Percentiles rank a stretch among this genome's conserved stretches.
Conservation (phyloP, 2,113 vertebrate species). For the Melanostigma gelatinosum region DNA sequence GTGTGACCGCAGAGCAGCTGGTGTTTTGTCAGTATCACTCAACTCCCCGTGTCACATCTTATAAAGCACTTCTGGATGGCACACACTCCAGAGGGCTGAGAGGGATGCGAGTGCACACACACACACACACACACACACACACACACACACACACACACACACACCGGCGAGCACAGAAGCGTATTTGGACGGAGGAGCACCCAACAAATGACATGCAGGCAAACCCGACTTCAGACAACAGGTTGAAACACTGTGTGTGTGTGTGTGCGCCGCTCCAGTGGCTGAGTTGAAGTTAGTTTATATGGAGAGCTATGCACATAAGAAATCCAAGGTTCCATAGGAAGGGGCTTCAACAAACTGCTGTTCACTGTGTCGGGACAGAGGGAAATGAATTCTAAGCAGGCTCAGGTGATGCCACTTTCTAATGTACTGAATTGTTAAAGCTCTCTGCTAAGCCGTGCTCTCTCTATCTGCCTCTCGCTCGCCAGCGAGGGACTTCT, state of each 20-base stretch:
- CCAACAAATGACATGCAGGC: background rate
- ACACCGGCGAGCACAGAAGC: background rate
- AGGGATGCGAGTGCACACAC: background rate
- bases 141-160: too few species aligned
- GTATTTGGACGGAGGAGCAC: background rate
- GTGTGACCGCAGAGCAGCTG: slow-evolving; percentile 33
- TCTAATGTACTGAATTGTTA: slow-evolving; percentile 52
- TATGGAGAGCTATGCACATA: slow-evolving; percentile 58
- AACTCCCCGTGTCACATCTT: slow-evolving; percentile 52
- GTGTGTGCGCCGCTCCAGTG: slow-evolving; percentile 22
- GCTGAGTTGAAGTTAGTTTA: slow-evolving; percentile 41
- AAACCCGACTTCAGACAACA: background rate
- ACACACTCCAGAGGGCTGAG: background rate
- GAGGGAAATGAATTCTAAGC: slow-evolving; percentile 51
- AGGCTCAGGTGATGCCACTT: slow-evolving; percentile 42
- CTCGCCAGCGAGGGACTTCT: slow-evolving; percentile 39
- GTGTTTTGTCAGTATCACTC: slow-evolving; percentile 58
- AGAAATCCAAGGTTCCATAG: slow-evolving; percentile 47
- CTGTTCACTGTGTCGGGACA: slow-evolving; percentile 43
- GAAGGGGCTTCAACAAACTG: slow-evolving; percentile 33
- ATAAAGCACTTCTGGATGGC: slow-evolving; percentile 12
- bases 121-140: too few species aligned
- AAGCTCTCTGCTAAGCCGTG: slow-evolving; percentile 28
- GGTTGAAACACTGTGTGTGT: background rate
- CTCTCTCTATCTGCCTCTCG: slow-evolving; percentile 9